Conservation (phyloP, 2,797 vertebrate species). For the Clarias fuscus region DNA sequence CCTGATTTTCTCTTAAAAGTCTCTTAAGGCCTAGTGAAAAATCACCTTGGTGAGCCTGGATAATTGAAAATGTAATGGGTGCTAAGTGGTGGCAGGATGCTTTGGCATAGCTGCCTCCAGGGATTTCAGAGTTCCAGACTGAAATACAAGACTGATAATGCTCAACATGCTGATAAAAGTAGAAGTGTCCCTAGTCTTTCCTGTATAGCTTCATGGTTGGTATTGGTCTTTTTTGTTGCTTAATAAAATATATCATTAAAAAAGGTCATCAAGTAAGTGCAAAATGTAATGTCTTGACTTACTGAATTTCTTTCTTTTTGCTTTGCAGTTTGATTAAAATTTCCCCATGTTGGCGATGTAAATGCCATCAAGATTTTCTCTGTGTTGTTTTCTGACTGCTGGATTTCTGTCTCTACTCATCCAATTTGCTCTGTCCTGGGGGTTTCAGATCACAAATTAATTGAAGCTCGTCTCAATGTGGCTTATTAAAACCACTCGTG, state of each 20-base stretch:
- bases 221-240: too few species aligned
- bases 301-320: neutral
- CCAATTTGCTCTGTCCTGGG: neutral
- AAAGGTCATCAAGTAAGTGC: neutral
- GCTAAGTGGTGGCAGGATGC: constrained; percentile 12
- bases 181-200: neutral
- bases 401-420: neutral
- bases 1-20: constrained; percentile 18
- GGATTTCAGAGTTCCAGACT: constrained; percentile 1
- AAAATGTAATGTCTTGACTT: neutral
- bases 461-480: neutral
- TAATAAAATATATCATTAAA: neutral
- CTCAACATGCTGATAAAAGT: neutral
- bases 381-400: neutral
- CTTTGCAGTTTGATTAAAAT: neutral
- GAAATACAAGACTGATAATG: neutral
- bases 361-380: neutral
- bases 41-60: constrained; percentile 34
- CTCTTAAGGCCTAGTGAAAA: constrained; percentile 10
- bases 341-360: neutral
- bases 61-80: constrained; percentile 49
- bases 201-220: too few species aligned
- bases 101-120: constrained; percentile 6
- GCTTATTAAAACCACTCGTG: neutral
- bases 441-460: neutral